Base-by-base conservation (phyloP, 2,113 vertebrate species). In the Lutjanus erythropterus region DNA sequence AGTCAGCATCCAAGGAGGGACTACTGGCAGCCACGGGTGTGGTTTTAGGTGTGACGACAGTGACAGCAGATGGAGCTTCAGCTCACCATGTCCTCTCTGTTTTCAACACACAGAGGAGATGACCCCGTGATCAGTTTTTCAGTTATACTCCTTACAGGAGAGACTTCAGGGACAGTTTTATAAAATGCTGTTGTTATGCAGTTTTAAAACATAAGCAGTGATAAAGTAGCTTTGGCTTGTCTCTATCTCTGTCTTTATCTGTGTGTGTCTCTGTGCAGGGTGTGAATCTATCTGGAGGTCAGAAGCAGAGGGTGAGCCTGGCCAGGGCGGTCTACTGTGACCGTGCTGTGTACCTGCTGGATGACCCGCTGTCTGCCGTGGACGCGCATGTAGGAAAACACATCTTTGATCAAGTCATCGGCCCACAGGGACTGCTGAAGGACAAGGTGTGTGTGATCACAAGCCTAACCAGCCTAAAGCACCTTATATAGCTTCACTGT, bases 341-440 rank as follows among this genome's bases (percentile, higher is more conserved):
- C 67, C 89, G 96, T 0, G 94, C 96, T 7, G 23, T 97, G 55
- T 99, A 97, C 88, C 92, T 99, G 64, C 90, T 98, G 10, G 98
- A 99, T 0, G 97, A 99, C 82, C 97, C 98, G 0, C 94, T 99
- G 39, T 99, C 98, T 2, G 97, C 97, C 0, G 97, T 99, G 4
- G 98, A 99, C 0, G 96, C 97, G 21, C 97, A 99, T 0, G 98
- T 99, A 10, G 98, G 98, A 9, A 98, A 96, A 42, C 96, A 99
- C 83, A 98, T 99, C 89, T 99, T 99, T 77, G 97, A 99, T 4
- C 94, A 96, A 10, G 97, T 99, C 84, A 91, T 99, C 23, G 98
- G 98, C 46, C 97, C 97, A 2, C 96, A 95, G 86, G 98, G 98
- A 27, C 85, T 99, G 50, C 95, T 99, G 80, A 96, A 94, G 88